Conservation (phyloP, 1,140 invertebrate species). For the Eriosoma lanigerum region DNA sequence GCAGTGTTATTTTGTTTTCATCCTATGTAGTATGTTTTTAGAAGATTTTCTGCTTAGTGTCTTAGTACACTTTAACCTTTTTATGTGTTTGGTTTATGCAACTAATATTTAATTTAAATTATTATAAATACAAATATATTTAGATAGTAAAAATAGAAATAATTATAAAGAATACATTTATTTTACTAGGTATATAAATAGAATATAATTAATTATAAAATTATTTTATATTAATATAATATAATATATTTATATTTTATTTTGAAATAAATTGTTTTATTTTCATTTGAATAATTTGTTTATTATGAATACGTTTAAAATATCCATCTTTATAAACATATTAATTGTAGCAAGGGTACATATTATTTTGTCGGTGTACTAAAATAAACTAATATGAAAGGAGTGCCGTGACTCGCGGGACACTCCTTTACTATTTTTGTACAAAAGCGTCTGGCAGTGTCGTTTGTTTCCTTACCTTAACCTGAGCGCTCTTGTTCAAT, state of each 20-base stretch:
- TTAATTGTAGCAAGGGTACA: conserved; percentile 33
- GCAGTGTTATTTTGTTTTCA: neutral
- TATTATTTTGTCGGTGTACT: conserved; percentile 25
- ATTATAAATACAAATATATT: neutral
- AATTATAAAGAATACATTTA: too few species aligned
- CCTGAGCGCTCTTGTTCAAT: conserved; percentile 15
- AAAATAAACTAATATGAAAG: conserved; percentile 50
- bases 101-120: conserved; percentile 3
- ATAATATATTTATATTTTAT: neutral
- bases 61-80: neutral
- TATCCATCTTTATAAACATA: neutral
- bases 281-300: neutral
- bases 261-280: neutral
- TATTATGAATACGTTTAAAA: conserved; percentile 5
- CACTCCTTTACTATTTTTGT: conserved; percentile 51
- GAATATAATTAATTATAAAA: neutral
- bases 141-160: too few species aligned
- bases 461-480: conserved; percentile 41
- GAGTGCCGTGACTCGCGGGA: conserved; percentile 11
- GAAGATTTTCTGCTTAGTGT: neutral
- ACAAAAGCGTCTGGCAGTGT: conserved; percentile 34
- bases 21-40: neutral
- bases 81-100: neutral
- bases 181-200: too few species aligned
- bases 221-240: neutral